Conservation (phyloP, 2,113 vertebrate genomes). For the Pica pica region DNA sequence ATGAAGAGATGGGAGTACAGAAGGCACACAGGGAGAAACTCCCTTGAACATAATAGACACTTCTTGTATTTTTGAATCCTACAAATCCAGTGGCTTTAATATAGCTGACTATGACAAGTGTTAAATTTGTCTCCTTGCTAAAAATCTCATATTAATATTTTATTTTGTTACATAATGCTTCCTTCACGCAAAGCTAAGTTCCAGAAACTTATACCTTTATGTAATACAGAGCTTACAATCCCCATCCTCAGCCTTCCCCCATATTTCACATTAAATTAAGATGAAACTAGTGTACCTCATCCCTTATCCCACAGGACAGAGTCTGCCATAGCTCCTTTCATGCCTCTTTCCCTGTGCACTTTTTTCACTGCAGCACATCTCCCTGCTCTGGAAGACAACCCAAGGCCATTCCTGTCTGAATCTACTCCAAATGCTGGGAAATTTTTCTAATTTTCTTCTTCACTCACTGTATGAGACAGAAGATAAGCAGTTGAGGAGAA, state of each 20-base stretch:
- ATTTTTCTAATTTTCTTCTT: neutral
- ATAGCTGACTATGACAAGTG: neutral
- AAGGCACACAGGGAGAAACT: neutral
- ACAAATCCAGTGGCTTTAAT: neutral
- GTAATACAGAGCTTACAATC: neutral
- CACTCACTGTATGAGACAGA: neutral
- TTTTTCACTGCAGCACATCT: neutral
- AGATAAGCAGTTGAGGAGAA: neutral
- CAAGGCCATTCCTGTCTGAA: neutral
- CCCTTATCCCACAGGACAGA: neutral
- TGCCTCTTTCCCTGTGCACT: neutral
- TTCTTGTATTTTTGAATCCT: neutral
- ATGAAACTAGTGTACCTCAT: neutral
- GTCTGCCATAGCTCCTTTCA: neutral
- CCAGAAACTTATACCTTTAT: conserved; percentile 1
- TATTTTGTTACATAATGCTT: conserved; percentile 30
- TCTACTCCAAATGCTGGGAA: neutral
- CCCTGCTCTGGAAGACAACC: neutral
- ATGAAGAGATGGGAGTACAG: neutral
- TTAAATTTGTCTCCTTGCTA: neutral
- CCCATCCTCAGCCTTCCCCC: neutral
- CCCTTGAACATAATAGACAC: neutral
- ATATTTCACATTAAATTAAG: conserved; percentile 2
- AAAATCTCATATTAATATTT: conserved; percentile 6
- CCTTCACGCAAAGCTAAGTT: neutral